phyloP scores from a whole-genome alignment of 2,888 invertebrate genomes.

The Phortica magna region DNA sequence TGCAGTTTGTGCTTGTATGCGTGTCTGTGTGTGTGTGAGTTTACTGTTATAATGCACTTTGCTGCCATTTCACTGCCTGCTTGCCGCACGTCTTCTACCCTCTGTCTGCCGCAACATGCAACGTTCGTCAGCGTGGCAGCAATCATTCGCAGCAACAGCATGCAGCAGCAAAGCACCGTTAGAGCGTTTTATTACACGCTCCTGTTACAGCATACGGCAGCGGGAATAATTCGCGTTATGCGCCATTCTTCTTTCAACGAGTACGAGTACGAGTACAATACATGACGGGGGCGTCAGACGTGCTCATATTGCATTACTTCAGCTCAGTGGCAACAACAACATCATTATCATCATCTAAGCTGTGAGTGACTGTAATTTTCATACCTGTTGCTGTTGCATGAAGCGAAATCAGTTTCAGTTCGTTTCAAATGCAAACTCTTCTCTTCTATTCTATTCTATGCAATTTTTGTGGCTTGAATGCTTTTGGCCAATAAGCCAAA shows the following conservation, averaged over 20 bases:
- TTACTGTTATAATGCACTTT: constrained; percentile 67
- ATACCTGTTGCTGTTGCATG: constrained; percentile 42
- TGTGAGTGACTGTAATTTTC: constrained; percentile 53
- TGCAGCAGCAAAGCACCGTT: constrained; percentile 57
- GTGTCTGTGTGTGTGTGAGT: constrained; percentile 43
- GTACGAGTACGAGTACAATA: background rate
- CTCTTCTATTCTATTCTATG: background rate
- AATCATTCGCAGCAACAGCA: background rate
- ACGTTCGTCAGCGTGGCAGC: background rate
- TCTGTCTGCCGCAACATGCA: background rate
- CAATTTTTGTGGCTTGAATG: constrained; percentile 42
- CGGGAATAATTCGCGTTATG: background rate
- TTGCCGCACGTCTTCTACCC: background rate
- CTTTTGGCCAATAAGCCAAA: constrained; percentile 44
- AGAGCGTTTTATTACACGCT: constrained; percentile 66
- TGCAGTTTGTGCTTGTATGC: background rate
- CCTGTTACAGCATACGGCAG: constrained; percentile 67
- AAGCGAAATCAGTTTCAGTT: constrained; percentile 54
- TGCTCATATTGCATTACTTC: background rate
- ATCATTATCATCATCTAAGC: background rate
- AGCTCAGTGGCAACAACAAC: background rate
- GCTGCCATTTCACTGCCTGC: constrained; percentile 58
- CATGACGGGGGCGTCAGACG: constrained; percentile 1
- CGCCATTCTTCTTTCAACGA: background rate
- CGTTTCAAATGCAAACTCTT: constrained; percentile 45